Evolutionary conservation across 2,797 vertebrate genomes (phyloP), one percentile per base, ranked within the genome.

Genomic region (Microcaecilia unicolor): DNA sequence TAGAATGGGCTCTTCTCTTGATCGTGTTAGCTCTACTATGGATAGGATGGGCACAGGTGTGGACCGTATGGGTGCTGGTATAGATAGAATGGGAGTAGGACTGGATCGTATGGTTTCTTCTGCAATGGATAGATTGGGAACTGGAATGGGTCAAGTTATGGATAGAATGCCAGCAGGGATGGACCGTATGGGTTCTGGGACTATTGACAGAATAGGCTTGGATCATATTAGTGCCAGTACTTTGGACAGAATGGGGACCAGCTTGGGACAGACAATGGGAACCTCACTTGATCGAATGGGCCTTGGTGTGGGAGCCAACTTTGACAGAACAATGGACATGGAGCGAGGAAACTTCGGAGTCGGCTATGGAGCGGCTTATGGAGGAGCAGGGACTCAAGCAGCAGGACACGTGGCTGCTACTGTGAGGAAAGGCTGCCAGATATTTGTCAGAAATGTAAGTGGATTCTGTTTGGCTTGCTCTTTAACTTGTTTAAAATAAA

Each of bases 401-500:
- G 91, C 88, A 58, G 89, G 89, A 5, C 84, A 89, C 22, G 86
- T 85, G 12, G 48, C 80, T 9, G 91, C 76, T 17, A 63, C 76
- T 33, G 84, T 91, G 57, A 85, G 94, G 52, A 97, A 97, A 67
- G 93, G 93, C 41, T 97, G 93, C 60, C 95, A 98, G 78, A 98
- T 98, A 60, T 98, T 98, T 71, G 95, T 98, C 62, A 89, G 95
- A 81, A 98, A 98, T 53, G 95, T 97, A 76, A 84, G 93, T 80
- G 41, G 31, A 15, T 10, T 4, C 24, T 40, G 17, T 25, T 15
- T n/a, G n/a, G n/a, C n/a, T n/a, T n/a, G n/a, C n/a, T n/a, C n/a
- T n/a, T n/a, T n/a, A n/a, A n/a, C n/a, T n/a, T n/a, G n/a, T n/a
- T n/a, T n/a, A n/a, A n/a, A n/a, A 14, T 6, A 14, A 10, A 20